Evolutionary conservation across 1,140 invertebrate genomes (phyloP), one percentile per base, ranked within the genome.

Genomic region (Drusus annulatus): DNA sequence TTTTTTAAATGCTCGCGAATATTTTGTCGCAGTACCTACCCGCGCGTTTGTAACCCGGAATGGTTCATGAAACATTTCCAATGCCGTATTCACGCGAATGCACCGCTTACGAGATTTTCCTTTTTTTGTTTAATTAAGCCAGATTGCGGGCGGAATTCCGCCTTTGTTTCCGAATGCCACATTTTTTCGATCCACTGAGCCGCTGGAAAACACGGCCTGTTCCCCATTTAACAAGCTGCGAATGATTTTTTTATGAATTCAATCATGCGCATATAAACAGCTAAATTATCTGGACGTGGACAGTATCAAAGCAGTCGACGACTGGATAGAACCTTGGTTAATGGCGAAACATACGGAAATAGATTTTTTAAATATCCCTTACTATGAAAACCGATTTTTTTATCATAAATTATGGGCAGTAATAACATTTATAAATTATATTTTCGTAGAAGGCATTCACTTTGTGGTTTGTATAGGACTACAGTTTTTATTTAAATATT

Each of bases 101-200:
- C 63, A 60, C 52, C 78, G 68, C 62, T 79, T 79, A 73, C 52
- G 68, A 15, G 78, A 79, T 54, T 78, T 54, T 25, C 45, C 45
- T 36, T 45, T 73, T 78, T 69, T 58, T 73, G 78, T 79, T 79
- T 79, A 63, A 79, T 79, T 73, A 79, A 73, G 68, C 68, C 54
- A 73, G 54, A 71, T 51, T 45, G 23, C n/a, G 31, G 58, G 45
- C 23, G 68, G 58, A 79, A 73, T 58, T 69, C 51, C 31, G 65
- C 78, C 68, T 79, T 79, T 79, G 78, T 79, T 79, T 79, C 50
- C 21, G 13, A 79, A 19, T 60, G 56, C 25, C 78, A 23, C 65
- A 31, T 78, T 71, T 79, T 79, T 73, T 54, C 78, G 31, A 63
- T n/a, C 78, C 78, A 73, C 19, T 79, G 78, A 19, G 3, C 78